Evolutionary conservation across 1,140 invertebrate genomes (phyloP), one percentile per base, ranked within the genome.

Genomic region (Drosophila littoralis): DNA sequence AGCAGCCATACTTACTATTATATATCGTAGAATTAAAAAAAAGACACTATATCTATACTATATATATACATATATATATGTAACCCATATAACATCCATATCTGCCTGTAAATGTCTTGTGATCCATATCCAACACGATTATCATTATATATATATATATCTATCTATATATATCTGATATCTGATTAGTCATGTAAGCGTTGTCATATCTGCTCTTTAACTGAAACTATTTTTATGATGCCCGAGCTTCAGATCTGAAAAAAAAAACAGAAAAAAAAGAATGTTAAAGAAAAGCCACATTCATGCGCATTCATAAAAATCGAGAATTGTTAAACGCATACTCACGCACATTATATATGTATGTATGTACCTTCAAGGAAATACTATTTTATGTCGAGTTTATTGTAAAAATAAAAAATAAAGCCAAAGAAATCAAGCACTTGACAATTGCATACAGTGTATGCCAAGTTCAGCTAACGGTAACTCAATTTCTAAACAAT

Each of bases 1-100:
- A 78, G 80, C 68, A 81, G 83, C 72, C 66, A 70, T 64, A 50
- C 35, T 67, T 43, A 45, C 17, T 15, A 15, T 15, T 15, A 45
- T 48, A 69, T 61, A 69, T 61, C 42, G 42, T 74, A 69, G 71
- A 50, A 65, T 69, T 73, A 73, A 10, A 58, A 70, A 28, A 65
- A 75, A 70, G 66, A 75, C 67, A 67, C 33, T 73, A 66, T 32
- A 28, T 60, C 33, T 64, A 64, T 33, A 17, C 5, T 28, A 17
- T 50, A 48, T 28, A 54, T n/a, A 12, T 28, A 17, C 43, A 48
- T 28, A 54, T n/a, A 12, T 51, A 46, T 69, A 43, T 52, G 50
- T 66, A 57, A 22, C 22, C 22, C 22, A 22, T 22, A 22, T 22
- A 22, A 22, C 22, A 22, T 57, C 59, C 61, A 80, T 67, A 51